These are phyloP conservation scores for Strigamia maritima DNA, from an alignment of 2,888 invertebrate genomes.

Conservation along the genomic window DNA sequence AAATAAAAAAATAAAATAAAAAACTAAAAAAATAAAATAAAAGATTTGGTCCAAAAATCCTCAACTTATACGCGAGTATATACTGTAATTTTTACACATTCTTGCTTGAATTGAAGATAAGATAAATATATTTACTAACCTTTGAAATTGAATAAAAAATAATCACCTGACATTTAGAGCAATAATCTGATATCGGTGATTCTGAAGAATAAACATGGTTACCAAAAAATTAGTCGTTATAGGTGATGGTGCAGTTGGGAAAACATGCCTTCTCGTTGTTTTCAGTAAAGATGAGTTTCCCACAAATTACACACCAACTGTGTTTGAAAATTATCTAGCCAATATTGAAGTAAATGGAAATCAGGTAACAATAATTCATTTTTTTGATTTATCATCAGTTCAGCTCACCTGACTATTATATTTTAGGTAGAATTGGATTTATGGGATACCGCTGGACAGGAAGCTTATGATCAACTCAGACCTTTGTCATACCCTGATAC, in stretches of 20 bases:
- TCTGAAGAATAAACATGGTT: too few species aligned
- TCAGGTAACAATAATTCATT: background rate
- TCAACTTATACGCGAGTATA: too few species aligned
- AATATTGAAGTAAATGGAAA: background rate
- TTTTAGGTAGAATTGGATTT: background rate
- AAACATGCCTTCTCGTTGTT: background rate
- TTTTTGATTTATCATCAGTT: too few species aligned
- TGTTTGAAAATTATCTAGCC: background rate
- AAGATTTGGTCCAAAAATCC: too few species aligned
- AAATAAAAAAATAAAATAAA: too few species aligned
- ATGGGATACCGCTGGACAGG: background rate
- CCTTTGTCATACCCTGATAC: background rate
- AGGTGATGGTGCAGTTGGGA: background rate
- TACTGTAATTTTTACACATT: too few species aligned
- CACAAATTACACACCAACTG: background rate
- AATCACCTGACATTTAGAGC: too few species aligned
- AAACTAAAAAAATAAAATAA: too few species aligned
- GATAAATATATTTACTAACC: too few species aligned
- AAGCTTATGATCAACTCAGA: background rate
- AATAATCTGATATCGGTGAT: too few species aligned
- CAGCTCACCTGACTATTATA: background rate
- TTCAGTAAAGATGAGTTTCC: background rate
- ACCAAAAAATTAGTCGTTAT: background rate
- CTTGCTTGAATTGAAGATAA: too few species aligned
- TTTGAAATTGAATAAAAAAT: too few species aligned